A percentile compares a stretch with the other conserved stretches of the same genome.
Evolutionary conservation across 1,140 invertebrate species (phyloP).

Genomic region (Hirudo medicinalis): DNA sequence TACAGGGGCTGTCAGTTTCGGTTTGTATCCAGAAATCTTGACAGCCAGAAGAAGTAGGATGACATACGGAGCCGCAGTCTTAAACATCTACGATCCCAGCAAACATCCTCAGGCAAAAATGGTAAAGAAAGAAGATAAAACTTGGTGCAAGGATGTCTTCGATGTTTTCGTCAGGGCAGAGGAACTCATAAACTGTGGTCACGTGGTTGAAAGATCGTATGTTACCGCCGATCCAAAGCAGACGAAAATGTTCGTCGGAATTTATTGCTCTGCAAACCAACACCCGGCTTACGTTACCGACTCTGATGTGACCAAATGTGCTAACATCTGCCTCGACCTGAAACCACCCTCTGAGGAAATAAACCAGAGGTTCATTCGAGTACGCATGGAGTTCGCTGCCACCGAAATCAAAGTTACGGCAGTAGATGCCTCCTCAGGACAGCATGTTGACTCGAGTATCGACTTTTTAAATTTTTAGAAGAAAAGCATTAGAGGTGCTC

Average conservation of each 20-base stretch:
- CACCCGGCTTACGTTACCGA: conserved; percentile 47
- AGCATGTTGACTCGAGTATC: conserved; percentile 43
- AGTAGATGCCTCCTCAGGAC: conserved; percentile 44
- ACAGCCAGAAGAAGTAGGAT: conserved; percentile 44
- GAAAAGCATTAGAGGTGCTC: too few species aligned
- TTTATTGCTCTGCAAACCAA: conserved; percentile 44
- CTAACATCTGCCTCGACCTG: conserved; percentile 45
- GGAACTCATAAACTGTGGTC: conserved; percentile 44
- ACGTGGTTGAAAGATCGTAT: conserved; percentile 46
- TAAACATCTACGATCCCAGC: conserved; percentile 45
- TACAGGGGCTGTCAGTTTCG: conserved; percentile 49
- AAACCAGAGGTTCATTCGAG: conserved; percentile 22
- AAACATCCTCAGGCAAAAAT: conserved; percentile 46
- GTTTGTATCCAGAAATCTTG: conserved; percentile 47
- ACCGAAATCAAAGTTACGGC: conserved; percentile 49
- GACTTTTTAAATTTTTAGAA: conserved; percentile 41
- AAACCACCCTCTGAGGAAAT: conserved; percentile 25
- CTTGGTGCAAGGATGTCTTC: conserved; percentile 51
- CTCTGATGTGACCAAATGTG: conserved; percentile 44
- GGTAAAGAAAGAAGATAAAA: conserved; percentile 42
- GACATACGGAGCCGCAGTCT: conserved; percentile 50
- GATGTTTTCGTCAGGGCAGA: conserved; percentile 48
- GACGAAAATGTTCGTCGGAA: conserved; percentile 44
- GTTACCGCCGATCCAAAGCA: conserved; percentile 46
- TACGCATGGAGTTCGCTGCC: conserved; percentile 48